Evolutionary conservation across 2,797 vertebrate genomes (phyloP).

Genomic region (Pipistrellus kuhlii): DNA sequence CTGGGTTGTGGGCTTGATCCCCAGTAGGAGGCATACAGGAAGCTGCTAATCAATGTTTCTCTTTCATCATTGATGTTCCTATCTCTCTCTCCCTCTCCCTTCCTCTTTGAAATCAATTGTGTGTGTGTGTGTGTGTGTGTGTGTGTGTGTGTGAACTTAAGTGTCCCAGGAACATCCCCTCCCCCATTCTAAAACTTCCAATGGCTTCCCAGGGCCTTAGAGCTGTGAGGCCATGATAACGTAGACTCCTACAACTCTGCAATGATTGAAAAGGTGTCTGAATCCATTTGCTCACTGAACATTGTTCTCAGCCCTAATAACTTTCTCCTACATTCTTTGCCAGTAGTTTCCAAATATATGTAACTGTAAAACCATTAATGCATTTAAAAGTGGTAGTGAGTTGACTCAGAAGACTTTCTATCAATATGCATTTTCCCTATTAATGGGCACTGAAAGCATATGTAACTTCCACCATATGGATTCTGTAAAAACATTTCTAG

Average conservation of each 20-base stretch:
- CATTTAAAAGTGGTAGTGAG: neutral
- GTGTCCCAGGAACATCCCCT: neutral
- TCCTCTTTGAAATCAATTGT: too few species aligned
- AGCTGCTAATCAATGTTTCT: too few species aligned
- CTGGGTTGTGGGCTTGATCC: too few species aligned
- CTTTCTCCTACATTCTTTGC: neutral
- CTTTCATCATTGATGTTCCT: too few species aligned
- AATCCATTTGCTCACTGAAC: neutral
- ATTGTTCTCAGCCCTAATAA: neutral
- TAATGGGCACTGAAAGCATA: constrained; percentile 9
- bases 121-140: too few species aligned
- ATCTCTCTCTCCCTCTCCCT: too few species aligned
- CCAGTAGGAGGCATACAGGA: too few species aligned
- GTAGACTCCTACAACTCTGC: neutral
- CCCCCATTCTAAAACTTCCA: neutral
- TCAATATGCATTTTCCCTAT: neutral
- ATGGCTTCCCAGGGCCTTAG: neutral
- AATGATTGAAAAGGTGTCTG: neutral
- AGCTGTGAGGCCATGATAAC: too few species aligned
- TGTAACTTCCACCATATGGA: neutral
- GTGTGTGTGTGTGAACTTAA: too few species aligned
- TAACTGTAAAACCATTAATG: neutral
- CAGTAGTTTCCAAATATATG: neutral
- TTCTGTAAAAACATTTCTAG: constrained; percentile 40
- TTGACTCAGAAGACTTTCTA: constrained; percentile 6